Conservation (phyloP, 2,797 vertebrate species). For the Propithecus perrieri region DNA sequence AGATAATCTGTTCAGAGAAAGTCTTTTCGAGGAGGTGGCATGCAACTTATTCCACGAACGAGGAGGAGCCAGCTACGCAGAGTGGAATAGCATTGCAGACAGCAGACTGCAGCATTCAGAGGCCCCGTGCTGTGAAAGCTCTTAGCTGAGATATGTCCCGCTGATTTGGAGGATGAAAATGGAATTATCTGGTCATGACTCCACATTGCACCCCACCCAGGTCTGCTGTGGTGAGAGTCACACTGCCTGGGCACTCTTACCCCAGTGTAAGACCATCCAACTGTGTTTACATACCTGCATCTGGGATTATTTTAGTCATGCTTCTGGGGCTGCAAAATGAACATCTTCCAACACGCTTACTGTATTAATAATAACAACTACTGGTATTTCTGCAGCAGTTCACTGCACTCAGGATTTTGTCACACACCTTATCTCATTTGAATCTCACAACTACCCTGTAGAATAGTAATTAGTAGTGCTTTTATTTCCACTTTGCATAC, state of each 20-base stretch:
- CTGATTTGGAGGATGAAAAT: background rate
- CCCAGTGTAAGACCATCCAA: accelerated
- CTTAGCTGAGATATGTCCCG: background rate
- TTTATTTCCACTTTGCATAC: too few relatives aligned
- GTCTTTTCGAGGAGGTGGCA: background rate
- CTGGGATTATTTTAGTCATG: background rate
- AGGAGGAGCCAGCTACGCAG: background rate
- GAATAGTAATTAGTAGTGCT: too few relatives aligned
- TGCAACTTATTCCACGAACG: background rate
- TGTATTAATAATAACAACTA: too few relatives aligned
- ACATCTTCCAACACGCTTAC: too few relatives aligned
- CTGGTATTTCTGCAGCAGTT: too few relatives aligned
- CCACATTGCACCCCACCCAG: accelerated
- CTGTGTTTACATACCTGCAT: background rate
- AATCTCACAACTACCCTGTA: too few relatives aligned
- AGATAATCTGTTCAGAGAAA: background rate
- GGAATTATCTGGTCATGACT: too few relatives aligned
- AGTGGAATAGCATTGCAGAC: background rate
- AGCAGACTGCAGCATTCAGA: background rate
- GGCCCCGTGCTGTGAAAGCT: background rate
- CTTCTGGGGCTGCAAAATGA: too few relatives aligned
- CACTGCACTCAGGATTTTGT: too few relatives aligned
- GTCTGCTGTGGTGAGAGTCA: accelerated
- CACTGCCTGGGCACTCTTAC: background rate
- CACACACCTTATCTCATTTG: too few relatives aligned